Conservation (phyloP, 1,140 invertebrate species). For the Papilio dardanus region DNA sequence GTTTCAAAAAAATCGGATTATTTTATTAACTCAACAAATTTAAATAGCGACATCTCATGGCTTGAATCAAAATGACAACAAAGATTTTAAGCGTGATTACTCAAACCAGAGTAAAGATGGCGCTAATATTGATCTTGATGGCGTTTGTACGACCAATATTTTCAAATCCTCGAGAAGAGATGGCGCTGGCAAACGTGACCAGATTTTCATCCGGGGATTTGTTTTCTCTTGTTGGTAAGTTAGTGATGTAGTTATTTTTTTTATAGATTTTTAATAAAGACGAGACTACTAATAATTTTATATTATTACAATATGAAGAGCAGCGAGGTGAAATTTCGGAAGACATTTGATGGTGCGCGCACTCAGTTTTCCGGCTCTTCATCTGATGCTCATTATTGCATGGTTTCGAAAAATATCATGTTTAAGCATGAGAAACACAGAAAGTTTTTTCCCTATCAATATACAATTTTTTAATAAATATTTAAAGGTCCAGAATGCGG, state of each 20-base stretch:
- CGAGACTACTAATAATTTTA: no score
- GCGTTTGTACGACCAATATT: constrained; percentile 40
- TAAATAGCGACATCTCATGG: constrained; percentile 50
- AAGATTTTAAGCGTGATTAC: constrained; percentile 35
- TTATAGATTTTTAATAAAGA: neutral
- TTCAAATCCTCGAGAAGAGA: constrained; percentile 59
- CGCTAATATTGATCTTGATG: constrained; percentile 55
- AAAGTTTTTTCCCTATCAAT: no score
- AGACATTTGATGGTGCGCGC: no score
- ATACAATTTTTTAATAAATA: no score
- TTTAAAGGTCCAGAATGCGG: constrained; percentile 75
- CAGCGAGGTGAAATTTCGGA: no score
- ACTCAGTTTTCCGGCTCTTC: no score
- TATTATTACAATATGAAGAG: no score
- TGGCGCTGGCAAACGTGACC: constrained; percentile 72
- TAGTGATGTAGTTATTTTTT: neutral
- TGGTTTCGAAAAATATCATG: no score
- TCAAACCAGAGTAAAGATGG: constrained; percentile 56
- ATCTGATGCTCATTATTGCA: no score
- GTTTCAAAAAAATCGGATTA: neutral
- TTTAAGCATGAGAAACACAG: no score
- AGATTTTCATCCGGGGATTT: constrained; percentile 67
- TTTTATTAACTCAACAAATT: neutral
- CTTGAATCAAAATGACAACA: constrained; percentile 48
- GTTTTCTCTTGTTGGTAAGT: constrained; percentile 70